phyloP scores from a whole-genome alignment of 2,113 vertebrate genomes.

The Dinomys branickii region DNA sequence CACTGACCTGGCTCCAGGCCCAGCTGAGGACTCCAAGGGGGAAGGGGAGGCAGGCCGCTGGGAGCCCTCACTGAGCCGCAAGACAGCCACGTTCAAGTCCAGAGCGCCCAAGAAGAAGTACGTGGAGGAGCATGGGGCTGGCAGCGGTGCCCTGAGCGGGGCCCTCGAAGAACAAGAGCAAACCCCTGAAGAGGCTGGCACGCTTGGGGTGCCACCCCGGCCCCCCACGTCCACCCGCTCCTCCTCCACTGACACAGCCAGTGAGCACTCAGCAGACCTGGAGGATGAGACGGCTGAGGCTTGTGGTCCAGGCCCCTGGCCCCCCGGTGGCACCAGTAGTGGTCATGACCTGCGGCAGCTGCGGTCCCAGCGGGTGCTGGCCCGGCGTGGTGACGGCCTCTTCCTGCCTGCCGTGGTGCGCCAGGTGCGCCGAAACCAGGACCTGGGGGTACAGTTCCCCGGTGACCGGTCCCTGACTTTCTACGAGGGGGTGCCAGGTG shows the following conservation, averaged over 20 bases:
- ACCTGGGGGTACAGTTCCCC: conserved; percentile 90
- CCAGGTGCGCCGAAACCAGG: conserved; percentile 87
- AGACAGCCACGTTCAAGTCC: conserved; percentile 95
- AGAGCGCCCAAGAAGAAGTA: conserved; percentile 94
- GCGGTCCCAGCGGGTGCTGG: conserved; percentile 92
- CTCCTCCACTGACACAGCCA: conserved; percentile 93
- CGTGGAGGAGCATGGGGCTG: conserved; percentile 89
- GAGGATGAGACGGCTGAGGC: conserved; percentile 83
- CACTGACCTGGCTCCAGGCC: conserved; percentile 1
- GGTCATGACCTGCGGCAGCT: conserved; percentile 87
- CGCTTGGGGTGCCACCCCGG: conserved; percentile 73
- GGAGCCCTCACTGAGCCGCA: conserved; percentile 89
- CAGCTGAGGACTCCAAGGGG: conserved; percentile 63
- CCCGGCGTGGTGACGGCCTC: conserved; percentile 85
- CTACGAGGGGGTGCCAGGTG: conserved; percentile 82
- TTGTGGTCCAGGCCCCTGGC: conserved; percentile 70
- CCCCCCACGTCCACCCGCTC: conserved; percentile 87
- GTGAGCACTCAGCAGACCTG: conserved; percentile 91
- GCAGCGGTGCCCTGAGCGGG: not conserved
- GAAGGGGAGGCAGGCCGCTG: conserved; percentile 82
- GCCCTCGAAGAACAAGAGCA: conserved; percentile 62
- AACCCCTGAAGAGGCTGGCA: conserved; percentile 66
- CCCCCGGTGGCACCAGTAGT: conserved; percentile 12
- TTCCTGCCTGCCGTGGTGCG: conserved; percentile 91
- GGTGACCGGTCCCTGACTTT: conserved; percentile 87